phyloP scores from a whole-genome alignment of 2,113 vertebrate species.

The Lontra canadensis region DNA sequence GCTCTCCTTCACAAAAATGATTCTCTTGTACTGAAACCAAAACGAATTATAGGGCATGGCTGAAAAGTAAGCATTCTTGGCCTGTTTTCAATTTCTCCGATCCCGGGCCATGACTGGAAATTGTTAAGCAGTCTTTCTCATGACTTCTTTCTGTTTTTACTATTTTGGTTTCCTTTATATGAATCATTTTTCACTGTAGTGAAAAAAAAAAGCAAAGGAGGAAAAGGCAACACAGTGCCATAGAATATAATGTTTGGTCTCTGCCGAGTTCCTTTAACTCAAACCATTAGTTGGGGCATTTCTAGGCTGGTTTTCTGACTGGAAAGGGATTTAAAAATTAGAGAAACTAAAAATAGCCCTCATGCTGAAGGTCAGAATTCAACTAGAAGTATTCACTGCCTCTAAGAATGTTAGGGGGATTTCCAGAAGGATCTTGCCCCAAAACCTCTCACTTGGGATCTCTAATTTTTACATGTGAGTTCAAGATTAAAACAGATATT shows the following conservation, averaged over 20 bases:
- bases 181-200: background rate
- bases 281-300: background rate
- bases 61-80: conserved; percentile 17
- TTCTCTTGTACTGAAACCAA: conserved; percentile 32
- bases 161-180: conserved; percentile 13
- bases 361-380: background rate
- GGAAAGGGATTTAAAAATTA: conserved; percentile 11
- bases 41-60: background rate
- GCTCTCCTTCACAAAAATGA: conserved; percentile 26
- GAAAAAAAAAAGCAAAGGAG: background rate
- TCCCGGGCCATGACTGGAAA: background rate
- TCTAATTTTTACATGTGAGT: background rate
- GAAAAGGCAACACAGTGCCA: background rate
- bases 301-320: conserved; percentile 3
- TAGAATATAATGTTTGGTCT: background rate
- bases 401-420: background rate
- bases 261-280: background rate
- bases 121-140: conserved; percentile 39
- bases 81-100: background rate
- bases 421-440: background rate
- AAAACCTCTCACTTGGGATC: background rate
- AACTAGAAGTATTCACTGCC: background rate
- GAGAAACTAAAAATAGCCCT: background rate
- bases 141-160: conserved; percentile 13
- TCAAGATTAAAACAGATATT: background rate